Evolutionary conservation across 2,888 invertebrate species (phyloP), one percentile per base, ranked within the genome.

Genomic region (Chymomyza amoena): DNA sequence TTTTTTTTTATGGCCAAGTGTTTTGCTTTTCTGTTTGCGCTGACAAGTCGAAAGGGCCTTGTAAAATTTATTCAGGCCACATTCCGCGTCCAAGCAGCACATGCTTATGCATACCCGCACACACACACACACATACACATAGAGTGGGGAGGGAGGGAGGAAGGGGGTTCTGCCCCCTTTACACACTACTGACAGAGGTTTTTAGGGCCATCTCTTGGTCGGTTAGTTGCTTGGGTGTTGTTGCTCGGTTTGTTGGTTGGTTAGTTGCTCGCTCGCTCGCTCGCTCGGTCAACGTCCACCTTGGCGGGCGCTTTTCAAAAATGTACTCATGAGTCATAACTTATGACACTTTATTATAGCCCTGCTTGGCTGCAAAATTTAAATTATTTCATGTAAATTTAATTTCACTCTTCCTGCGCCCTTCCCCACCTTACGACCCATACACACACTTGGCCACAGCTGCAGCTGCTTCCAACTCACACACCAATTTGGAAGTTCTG

Each of bases 291-390:
- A 20, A 16, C 54, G 16, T 28, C 36, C 60, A 32, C n/a, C 60
- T 13, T 16, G 56, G 59, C 63, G 52, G 56, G 59, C 63, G 52
- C 52, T 64, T 64, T 25, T 51, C 45, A 52, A 18, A 54, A 61
- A 64, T 64, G 64, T 68, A 64, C 68, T 64, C 68, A 68, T 67
- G 67, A 67, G 67, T 67, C 67, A 67, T 67, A 62, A 67, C 61
- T 67, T 67, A 67, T 67, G 67, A 67, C 67, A 67, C 67, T 67
- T 67, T 67, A 67, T 67, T 67, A 67, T 67, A 56, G 61, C 61
- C 61, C 61, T 61, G 67, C 67, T 67, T 62, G 67, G 67, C 45
- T 67, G 67, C 61, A 67, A 67, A 67, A 67, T 67, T 67, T 67
- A 67, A 67, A 67, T 67, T 67, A 67, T 67, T 67, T 67, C 61